phyloP scores from a whole-genome alignment of 2,113 vertebrate species.

The Zosterops hypoxanthus region DNA sequence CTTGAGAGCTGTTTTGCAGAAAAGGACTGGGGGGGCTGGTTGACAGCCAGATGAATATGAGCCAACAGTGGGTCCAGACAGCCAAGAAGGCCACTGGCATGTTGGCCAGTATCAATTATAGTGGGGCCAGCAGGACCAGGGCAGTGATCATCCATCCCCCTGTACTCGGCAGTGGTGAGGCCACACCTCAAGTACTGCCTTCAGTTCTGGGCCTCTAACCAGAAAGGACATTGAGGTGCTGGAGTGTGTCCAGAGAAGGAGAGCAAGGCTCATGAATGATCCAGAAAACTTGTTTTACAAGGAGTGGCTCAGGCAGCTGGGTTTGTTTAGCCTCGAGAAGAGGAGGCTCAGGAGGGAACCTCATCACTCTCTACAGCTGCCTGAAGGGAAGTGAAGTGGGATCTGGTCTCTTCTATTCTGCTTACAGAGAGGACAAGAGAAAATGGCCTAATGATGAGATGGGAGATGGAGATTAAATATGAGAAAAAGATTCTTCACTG shows the following conservation, averaged over 20 bases:
- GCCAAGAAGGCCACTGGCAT: not conserved
- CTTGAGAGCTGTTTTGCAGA: not conserved
- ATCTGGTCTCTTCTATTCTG: not conserved
- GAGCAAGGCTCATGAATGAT: not conserved
- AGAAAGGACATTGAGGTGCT: not conserved
- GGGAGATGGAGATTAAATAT: not conserved
- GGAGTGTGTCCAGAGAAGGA: rapidly evolving
- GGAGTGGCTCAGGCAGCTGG: not conserved
- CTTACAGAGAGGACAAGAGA: not conserved
- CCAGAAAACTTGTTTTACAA: not conserved
- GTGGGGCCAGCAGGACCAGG: not conserved
- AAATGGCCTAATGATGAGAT: not conserved
- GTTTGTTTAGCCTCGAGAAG: not conserved
- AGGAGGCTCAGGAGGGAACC: rapidly evolving
- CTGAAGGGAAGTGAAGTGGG: not conserved
- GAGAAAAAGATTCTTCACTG: not conserved
- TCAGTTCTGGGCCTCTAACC: not conserved
- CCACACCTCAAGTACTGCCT: not conserved
- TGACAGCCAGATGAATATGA: not conserved
- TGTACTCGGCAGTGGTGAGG: not conserved
- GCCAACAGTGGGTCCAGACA: not conserved
- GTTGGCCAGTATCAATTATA: not conserved
- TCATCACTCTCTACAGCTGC: not conserved
- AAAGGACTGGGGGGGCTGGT: not conserved
- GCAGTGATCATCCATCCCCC: no score